A percentile compares a stretch with the other conserved stretches of the same genome.
phyloP scores from a whole-genome alignment of 1,140 invertebrate genomes.

The Diorhabda elongata region DNA sequence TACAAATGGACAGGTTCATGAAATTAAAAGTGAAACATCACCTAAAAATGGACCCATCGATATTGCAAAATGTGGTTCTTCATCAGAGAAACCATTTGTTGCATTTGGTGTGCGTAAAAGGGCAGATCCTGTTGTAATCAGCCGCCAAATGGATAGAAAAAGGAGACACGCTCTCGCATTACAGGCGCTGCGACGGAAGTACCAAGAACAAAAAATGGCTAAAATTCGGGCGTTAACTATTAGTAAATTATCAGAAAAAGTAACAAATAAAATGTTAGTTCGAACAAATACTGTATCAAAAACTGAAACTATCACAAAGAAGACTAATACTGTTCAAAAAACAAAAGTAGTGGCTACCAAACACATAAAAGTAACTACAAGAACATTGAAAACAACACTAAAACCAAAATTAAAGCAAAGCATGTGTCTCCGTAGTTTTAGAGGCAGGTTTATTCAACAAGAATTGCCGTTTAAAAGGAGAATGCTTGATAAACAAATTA shows the following conservation, averaged over 20 bases:
- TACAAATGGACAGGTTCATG: constrained; percentile 37
- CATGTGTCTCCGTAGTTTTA: constrained; percentile 45
- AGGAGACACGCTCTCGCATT: constrained; percentile 50
- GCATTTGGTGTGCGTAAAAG: constrained; percentile 54
- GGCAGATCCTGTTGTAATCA: constrained; percentile 50
- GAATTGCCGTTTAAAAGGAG: constrained; percentile 35
- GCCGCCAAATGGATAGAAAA: constrained; percentile 46
- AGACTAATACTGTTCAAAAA: constrained; percentile 37
- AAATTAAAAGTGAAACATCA: constrained; percentile 35
- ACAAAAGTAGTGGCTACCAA: constrained; percentile 42
- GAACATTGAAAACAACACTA: constrained; percentile 37
- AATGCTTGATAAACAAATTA: constrained; percentile 20
- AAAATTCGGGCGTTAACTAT: constrained; percentile 50
- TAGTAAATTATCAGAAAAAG: constrained; percentile 46
- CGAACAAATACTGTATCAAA: constrained; percentile 40
- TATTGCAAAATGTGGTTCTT: constrained; percentile 34
- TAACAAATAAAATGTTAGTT: constrained; percentile 42
- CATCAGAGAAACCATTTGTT: constrained; percentile 47
- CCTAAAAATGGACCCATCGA: constrained; percentile 42
- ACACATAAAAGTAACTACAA: constrained; percentile 41
- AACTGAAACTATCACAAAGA: constrained; percentile 39
- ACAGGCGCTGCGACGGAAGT: constrained; percentile 61
- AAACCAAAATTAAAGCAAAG: constrained; percentile 35
- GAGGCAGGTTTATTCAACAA: constrained; percentile 43
- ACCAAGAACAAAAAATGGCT: constrained; percentile 60